Evolutionary conservation across 2,888 invertebrate species (phyloP).

Genomic region (Mycalesis mineus): DNA sequence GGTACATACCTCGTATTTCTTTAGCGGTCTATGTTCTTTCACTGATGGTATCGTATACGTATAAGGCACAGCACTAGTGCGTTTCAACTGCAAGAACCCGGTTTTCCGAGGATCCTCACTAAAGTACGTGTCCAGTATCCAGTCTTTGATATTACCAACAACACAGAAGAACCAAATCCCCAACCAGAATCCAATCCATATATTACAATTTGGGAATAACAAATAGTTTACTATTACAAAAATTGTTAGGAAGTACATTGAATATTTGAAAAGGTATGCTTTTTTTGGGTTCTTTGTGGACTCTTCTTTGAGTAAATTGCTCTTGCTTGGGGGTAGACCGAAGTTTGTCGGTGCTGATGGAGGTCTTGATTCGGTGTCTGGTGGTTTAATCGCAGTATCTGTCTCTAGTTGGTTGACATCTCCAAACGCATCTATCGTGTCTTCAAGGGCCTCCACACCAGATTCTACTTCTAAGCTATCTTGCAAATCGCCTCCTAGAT

Average conservation of each 20-base stretch:
- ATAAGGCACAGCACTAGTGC: slow-evolving; percentile 40
- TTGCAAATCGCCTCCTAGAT: slow-evolving; percentile 46
- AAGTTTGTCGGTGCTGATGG: slow-evolving; percentile 41
- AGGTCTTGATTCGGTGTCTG: slow-evolving; percentile 33
- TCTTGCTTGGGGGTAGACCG: slow-evolving; percentile 55
- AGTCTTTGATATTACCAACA: slow-evolving; percentile 51
- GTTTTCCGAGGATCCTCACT: slow-evolving; percentile 51
- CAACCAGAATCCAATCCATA: slow-evolving; percentile 68
- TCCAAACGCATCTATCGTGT: slow-evolving; percentile 57
- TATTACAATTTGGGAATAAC: slow-evolving; percentile 57
- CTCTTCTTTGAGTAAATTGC: slow-evolving; percentile 37
- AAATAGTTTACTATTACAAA: slow-evolving; percentile 53
- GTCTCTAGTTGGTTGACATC: slow-evolving; percentile 43
- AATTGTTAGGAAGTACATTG: slow-evolving; percentile 62
- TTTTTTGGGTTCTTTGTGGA: slow-evolving; percentile 41
- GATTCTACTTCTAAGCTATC: slow-evolving; percentile 71
- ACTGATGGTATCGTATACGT: slow-evolving; percentile 80
- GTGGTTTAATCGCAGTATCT: slow-evolving; percentile 32
- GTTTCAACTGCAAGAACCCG: slow-evolving; percentile 47
- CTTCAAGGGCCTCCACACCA: slow-evolving; percentile 73
- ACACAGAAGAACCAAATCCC: slow-evolving; percentile 67
- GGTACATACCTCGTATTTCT: slow-evolving; percentile 76
- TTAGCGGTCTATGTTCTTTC: slow-evolving; percentile 79
- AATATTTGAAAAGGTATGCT: slow-evolving; percentile 50
- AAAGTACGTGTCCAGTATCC: slow-evolving; percentile 63